Conservation (phyloP, 2,113 vertebrate species). For the Chroicocephalus ridibundus region DNA sequence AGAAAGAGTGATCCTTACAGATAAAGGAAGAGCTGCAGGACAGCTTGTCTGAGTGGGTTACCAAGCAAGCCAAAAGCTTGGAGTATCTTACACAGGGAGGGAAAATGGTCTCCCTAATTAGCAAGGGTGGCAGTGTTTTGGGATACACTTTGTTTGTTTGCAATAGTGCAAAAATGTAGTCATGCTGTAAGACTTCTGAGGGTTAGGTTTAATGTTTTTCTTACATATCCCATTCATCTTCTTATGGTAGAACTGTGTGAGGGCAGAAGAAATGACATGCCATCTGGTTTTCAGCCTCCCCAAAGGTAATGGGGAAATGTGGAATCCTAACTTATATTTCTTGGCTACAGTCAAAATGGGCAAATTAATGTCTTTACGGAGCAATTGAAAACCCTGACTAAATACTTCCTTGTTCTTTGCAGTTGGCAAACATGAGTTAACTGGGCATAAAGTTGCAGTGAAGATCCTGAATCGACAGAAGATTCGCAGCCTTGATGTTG, state of each 20-base stretch:
- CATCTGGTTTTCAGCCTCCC: neutral
- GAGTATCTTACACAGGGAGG: neutral
- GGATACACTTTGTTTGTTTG: neutral
- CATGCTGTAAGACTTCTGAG: neutral
- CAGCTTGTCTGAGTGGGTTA: neutral
- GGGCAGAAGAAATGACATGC: neutral
- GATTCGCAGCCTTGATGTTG: slow-evolving; percentile 97
- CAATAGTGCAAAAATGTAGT: neutral
- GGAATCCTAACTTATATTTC: neutral
- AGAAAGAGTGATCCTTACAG: neutral
- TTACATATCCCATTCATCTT: neutral
- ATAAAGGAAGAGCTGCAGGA: neutral
- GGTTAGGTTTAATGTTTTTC: neutral
- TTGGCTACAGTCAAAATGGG: neutral
- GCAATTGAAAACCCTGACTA: neutral
- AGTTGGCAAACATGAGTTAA: slow-evolving; percentile 98
- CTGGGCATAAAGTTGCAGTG: slow-evolving; percentile 97
- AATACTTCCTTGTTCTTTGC: slow-evolving; percentile 9
- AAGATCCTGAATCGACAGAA: slow-evolving; percentile 98
- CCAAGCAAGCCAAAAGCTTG: neutral
- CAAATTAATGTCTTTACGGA: neutral
- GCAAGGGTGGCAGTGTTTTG: neutral
- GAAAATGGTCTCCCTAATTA: neutral
- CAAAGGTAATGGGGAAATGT: neutral
- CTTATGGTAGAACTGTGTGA: neutral